Evolutionary conservation across 2,113 vertebrate genomes (phyloP).

Genomic region (Cottus gobio): DNA sequence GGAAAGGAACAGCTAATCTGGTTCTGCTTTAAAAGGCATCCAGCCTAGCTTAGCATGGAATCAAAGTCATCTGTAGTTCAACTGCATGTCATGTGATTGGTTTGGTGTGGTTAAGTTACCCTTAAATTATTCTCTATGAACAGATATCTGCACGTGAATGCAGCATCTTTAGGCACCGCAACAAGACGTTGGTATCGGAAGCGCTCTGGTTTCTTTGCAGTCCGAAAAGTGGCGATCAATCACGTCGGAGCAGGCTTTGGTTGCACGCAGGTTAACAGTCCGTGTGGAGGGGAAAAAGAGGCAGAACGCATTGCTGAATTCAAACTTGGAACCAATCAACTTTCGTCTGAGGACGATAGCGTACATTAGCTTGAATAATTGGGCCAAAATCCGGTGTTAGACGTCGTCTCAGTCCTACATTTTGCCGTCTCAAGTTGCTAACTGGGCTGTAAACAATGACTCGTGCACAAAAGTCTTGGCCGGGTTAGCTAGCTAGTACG

Average conservation of each 20-base stretch:
- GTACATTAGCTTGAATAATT: not conserved
- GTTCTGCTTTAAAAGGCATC: not conserved
- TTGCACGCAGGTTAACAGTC: too few relatives aligned
- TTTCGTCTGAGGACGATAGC: not conserved
- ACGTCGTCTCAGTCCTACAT: not conserved
- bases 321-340: not conserved
- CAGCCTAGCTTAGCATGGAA: too few relatives aligned
- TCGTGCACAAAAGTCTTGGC: not conserved
- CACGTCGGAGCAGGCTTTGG: not conserved
- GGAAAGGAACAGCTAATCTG: not conserved
- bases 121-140: not conserved
- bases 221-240: not conserved
- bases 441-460: not conserved
- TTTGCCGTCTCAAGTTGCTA: not conserved
- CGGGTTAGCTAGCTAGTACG: too few relatives aligned
- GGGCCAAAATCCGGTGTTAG: not conserved
- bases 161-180: too few relatives aligned
- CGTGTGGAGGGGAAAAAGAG: too few relatives aligned
- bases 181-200: too few relatives aligned
- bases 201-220: too few relatives aligned
- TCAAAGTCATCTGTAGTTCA: too few relatives aligned
- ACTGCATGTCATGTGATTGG: not conserved
- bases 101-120: not conserved
- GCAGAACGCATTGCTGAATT: too few relatives aligned
- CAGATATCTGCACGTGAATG: not conserved